Evolutionary conservation across 2,888 invertebrate genomes (phyloP).

Genomic region (Lochmaea crataegi): DNA sequence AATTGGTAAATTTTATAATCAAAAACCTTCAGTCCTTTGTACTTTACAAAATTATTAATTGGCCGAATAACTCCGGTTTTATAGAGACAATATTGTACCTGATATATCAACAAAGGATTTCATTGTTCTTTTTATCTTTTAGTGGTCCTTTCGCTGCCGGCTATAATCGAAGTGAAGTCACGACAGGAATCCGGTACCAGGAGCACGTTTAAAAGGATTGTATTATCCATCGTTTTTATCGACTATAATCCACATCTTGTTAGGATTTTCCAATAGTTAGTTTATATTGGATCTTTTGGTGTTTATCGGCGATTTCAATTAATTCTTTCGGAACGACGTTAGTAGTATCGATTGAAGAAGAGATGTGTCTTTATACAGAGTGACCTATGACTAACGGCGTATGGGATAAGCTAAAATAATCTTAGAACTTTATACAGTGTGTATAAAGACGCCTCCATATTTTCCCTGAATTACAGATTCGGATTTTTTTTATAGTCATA

Average conservation of each 20-base stretch:
- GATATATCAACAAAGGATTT: background rate
- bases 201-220: background rate
- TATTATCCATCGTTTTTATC: background rate
- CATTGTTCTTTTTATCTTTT: slow-evolving; percentile 3
- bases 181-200: background rate
- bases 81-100: background rate
- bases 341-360: background rate
- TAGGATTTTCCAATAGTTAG: background rate
- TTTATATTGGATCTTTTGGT: background rate
- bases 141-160: background rate
- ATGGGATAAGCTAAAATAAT: too few species aligned
- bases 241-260: background rate
- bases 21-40: background rate
- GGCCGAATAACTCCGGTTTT: background rate
- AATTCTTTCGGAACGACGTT: background rate
- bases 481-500: too few species aligned
- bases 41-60: background rate
- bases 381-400: background rate
- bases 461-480: too few species aligned
- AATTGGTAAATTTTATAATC: background rate
- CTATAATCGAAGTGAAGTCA: background rate
- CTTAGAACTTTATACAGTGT: too few species aligned
- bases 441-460: too few species aligned
- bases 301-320: background rate
- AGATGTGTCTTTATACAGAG: too few species aligned